Evolutionary conservation across 30 jellyfish, hydroid and myxozoan genomes (phyloP).

Genomic region (Sanderia malayensis): DNA sequence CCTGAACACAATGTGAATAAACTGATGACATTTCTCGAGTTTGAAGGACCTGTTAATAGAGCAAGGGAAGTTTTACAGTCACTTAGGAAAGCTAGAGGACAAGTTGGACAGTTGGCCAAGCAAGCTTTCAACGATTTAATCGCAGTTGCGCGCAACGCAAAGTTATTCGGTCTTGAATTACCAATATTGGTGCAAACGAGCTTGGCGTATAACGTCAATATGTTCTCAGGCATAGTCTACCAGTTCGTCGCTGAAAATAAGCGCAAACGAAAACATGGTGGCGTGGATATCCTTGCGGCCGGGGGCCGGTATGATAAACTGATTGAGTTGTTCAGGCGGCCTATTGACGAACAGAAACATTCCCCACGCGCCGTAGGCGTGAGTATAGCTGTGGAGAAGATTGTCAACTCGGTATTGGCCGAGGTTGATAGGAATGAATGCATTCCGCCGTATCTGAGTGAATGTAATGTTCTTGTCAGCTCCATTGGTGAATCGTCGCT

Average conservation of each 20-base stretch:
- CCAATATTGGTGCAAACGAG: conserved; percentile 56
- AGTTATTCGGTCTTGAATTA: conserved; percentile 49
- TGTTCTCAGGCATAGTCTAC: conserved; percentile 71
- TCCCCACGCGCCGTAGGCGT: conserved; percentile 84
- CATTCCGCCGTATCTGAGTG: conserved; percentile 22
- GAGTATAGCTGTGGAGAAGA: conserved; percentile 81
- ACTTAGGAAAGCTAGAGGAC: conserved; percentile 64
- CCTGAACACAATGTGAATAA: conserved; percentile 62
- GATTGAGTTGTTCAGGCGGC: conserved; percentile 44
- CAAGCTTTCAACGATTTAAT: conserved; percentile 74
- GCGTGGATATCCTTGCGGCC: conserved; percentile 81
- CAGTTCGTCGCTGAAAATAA: conserved; percentile 82
- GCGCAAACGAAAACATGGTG: conserved; percentile 70
- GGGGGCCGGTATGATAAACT: conserved; percentile 85
- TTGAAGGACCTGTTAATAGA: conserved; percentile 66
- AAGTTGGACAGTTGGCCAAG: conserved; percentile 57
- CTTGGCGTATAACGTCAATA: conserved; percentile 51
- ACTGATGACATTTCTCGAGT: conserved; percentile 36
- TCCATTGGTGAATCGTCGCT: conserved; percentile 47
- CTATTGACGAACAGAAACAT: conserved; percentile 46
- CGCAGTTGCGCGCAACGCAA: conserved; percentile 32
- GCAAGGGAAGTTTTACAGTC: conserved; percentile 74
- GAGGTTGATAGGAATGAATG: conserved; percentile 43
- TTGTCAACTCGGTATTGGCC: conserved; percentile 42
- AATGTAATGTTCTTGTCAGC: conserved; percentile 60